Percentiles rank a stretch among this genome's conserved stretches.
These are phyloP conservation scores for Delichon dasypus DNA, from an alignment of 2,797 vertebrate species.

Conservation along the genomic window DNA sequence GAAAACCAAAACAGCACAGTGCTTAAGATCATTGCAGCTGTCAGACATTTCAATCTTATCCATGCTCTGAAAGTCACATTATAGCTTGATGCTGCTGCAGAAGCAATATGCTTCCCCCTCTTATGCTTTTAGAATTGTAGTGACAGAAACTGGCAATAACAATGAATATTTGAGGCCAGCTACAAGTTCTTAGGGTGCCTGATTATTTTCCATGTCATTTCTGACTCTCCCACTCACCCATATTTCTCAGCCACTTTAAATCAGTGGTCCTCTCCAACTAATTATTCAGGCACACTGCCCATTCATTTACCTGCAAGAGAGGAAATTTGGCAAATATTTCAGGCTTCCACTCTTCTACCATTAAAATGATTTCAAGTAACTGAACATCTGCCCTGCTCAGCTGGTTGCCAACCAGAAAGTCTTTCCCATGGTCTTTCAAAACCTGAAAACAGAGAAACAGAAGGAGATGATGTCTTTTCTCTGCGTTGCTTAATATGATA, in stretches of 20 bases:
- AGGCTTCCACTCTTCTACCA: constrained; percentile 81
- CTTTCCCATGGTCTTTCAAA: constrained; percentile 69
- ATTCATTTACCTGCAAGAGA: constrained; percentile 74
- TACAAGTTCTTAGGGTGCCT: no score
- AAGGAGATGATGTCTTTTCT: background rate
- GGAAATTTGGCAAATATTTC: constrained; percentile 78
- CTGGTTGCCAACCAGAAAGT: constrained; percentile 84
- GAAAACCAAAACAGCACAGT: no score
- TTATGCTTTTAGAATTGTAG: no score
- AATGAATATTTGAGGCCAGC: no score
- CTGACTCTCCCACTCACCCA: background rate
- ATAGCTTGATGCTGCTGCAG: no score
- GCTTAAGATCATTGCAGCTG: no score
- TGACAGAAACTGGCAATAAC: no score
- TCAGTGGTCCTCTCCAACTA: background rate
- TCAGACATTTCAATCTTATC: no score
- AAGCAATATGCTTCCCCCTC: no score
- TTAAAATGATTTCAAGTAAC: constrained; percentile 83
- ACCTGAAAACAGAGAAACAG: constrained; percentile 68
- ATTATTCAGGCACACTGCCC: background rate
- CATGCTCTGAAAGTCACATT: no score
- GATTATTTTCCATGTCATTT: background rate
- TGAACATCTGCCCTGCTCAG: constrained; percentile 85
- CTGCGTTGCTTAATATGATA: background rate
- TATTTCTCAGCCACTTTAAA: background rate